Conservation (phyloP, 2,797 vertebrate genomes). For the Tarsius wallacei region DNA sequence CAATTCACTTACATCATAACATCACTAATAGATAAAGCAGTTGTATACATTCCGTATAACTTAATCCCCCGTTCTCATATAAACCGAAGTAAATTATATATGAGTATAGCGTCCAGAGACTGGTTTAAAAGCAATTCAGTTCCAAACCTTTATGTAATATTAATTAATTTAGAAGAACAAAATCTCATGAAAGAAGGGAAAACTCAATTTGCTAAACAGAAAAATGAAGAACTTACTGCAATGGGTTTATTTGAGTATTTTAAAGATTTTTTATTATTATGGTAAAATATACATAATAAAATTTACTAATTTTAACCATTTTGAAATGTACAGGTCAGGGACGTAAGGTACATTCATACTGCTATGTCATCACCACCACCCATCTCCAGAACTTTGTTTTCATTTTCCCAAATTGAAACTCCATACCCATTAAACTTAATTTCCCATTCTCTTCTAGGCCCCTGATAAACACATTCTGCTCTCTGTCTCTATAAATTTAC, state of each 20-base stretch:
- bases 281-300: too few species aligned
- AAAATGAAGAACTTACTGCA: neutral
- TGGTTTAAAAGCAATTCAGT: constrained; percentile 40
- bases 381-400: neutral
- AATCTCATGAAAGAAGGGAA: neutral
- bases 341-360: neutral
- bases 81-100: constrained; percentile 41
- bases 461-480: neutral
- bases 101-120: neutral
- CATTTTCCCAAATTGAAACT: neutral
- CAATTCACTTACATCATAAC: constrained; percentile 61
- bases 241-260: neutral
- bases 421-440: neutral
- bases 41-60: constrained; percentile 68
- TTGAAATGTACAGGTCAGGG: neutral
- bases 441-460: neutral
- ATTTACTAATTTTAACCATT: too few species aligned
- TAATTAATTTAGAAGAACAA: neutral
- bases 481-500: too few species aligned
- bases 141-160: neutral
- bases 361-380: neutral
- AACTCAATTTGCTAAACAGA: neutral
- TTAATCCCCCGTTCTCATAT: constrained; percentile 76
- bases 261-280: neutral
- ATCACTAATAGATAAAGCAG: constrained; percentile 71